These are phyloP conservation scores for Pitta sordida DNA, from an alignment of 2,113 vertebrate genomes.

Conservation along the genomic window DNA sequence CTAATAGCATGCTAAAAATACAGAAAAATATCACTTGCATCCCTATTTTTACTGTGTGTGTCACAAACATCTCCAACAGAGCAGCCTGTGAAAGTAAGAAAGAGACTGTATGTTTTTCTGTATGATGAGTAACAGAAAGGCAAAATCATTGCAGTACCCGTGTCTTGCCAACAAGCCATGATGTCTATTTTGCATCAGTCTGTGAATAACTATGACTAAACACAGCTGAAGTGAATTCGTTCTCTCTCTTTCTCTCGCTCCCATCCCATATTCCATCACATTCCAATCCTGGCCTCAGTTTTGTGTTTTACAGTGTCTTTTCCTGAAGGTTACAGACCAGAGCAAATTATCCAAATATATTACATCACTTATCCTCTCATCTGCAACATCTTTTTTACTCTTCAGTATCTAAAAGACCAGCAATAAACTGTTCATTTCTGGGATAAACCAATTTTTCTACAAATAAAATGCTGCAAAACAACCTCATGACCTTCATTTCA, in stretches of 20 bases:
- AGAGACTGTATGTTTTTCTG: neutral
- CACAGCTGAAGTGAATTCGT: neutral
- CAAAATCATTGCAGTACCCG: neutral
- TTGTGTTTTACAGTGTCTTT: rapidly evolving
- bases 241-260: neutral
- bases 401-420: neutral
- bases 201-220: neutral
- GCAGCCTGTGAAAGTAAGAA: neutral
- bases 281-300: neutral
- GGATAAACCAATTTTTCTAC: neutral
- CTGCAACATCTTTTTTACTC: neutral
- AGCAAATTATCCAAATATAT: neutral
- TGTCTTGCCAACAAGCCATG: rapidly evolving
- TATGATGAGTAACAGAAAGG: neutral
- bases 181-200: neutral
- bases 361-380: neutral
- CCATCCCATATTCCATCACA: neutral
- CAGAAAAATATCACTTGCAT: neutral
- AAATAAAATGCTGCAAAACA: neutral
- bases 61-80: neutral
- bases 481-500: neutral
- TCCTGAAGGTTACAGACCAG: neutral
- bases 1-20: neutral
- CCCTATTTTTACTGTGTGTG: neutral
- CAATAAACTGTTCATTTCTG: neutral